phyloP scores from a whole-genome alignment of 1,140 invertebrate genomes.

The Odontomachus brunneus region DNA sequence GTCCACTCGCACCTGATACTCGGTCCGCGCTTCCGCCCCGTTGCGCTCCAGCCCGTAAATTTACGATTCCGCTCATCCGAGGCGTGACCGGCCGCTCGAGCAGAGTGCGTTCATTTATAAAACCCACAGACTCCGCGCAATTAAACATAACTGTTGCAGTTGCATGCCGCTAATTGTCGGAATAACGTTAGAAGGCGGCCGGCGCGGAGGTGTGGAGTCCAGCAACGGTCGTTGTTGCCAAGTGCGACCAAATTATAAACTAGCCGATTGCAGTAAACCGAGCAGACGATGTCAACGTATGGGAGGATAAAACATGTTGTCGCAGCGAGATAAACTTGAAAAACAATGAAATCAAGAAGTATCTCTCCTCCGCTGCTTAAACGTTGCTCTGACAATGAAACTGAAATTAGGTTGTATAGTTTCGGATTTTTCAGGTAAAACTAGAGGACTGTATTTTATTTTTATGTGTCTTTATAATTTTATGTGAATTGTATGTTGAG shows the following conservation, averaged over 20 bases:
- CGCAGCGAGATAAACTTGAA: too few relatives aligned
- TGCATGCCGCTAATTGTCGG: slow-evolving; percentile 23
- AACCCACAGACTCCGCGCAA: slow-evolving; percentile 34
- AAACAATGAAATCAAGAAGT: too few relatives aligned
- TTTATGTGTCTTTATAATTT: too few relatives aligned
- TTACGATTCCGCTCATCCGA: slow-evolving; percentile 69
- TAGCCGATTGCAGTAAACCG: too few relatives aligned
- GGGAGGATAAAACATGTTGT: too few relatives aligned
- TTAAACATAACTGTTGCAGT: slow-evolving; percentile 61
- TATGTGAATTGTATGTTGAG: too few relatives aligned
- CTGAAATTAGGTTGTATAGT: too few relatives aligned
- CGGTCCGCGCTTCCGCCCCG: slow-evolving; percentile 77
- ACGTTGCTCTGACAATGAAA: too few relatives aligned
- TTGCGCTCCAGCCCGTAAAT: slow-evolving; percentile 78
- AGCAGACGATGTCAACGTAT: too few relatives aligned
- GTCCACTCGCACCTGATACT: slow-evolving; percentile 78
- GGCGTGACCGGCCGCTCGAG: slow-evolving; percentile 64
- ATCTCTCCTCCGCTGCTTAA: too few relatives aligned
- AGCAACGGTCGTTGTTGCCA: slow-evolving; percentile 18
- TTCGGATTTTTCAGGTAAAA: too few relatives aligned
- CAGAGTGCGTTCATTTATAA: slow-evolving; percentile 46
- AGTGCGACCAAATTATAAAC: slow-evolving; percentile 2
- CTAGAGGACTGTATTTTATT: too few relatives aligned
- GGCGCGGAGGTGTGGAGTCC: not conserved
- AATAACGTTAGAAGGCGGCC: slow-evolving; percentile 9